Conservation (phyloP, 2,888 invertebrate species). For the Arge pagana region DNA sequence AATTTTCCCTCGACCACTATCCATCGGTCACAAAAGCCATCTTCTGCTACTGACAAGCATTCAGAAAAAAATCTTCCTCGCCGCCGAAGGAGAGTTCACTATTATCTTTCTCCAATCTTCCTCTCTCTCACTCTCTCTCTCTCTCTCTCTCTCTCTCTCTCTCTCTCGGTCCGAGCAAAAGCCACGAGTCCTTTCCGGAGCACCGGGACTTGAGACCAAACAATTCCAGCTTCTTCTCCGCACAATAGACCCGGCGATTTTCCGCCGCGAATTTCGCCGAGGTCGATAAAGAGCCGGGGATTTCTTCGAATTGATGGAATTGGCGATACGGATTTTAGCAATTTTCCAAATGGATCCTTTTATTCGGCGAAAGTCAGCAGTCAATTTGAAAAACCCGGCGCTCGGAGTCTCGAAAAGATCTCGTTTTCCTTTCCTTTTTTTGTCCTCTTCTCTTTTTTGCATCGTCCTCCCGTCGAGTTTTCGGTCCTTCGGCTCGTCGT, state of each 20-base stretch:
- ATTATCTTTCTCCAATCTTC: neutral
- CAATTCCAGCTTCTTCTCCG: neutral
- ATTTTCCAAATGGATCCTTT: conserved; percentile 52
- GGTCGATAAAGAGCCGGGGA: conserved; percentile 1
- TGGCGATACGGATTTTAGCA: conserved; percentile 55
- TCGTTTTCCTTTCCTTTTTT: neutral
- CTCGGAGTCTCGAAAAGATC: neutral
- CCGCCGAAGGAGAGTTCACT: conserved; percentile 20
- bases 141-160: conserved; percentile 18
- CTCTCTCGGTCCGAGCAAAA: conserved; percentile 29
- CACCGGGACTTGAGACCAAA: conserved; percentile 1
- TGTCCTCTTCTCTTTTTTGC: neutral
- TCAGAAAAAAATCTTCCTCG: conserved; percentile 46
- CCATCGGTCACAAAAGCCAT: conserved; percentile 48
- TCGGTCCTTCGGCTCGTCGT: neutral
- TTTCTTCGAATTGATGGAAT: too few species aligned
- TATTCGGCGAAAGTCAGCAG: conserved; percentile 41
- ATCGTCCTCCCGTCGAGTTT: neutral
- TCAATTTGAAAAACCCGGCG: conserved; percentile 47
- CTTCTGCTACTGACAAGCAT: conserved; percentile 56
- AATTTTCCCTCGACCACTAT: conserved; percentile 53
- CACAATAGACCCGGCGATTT: conserved; percentile 11
- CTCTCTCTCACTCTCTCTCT: conserved; percentile 3
- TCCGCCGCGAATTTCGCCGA: neutral
- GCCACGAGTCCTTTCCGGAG: too few species aligned